These are phyloP conservation scores for Drosophila diplacantha DNA, from an alignment of 2,888 invertebrate species.

Conservation along the genomic window DNA sequence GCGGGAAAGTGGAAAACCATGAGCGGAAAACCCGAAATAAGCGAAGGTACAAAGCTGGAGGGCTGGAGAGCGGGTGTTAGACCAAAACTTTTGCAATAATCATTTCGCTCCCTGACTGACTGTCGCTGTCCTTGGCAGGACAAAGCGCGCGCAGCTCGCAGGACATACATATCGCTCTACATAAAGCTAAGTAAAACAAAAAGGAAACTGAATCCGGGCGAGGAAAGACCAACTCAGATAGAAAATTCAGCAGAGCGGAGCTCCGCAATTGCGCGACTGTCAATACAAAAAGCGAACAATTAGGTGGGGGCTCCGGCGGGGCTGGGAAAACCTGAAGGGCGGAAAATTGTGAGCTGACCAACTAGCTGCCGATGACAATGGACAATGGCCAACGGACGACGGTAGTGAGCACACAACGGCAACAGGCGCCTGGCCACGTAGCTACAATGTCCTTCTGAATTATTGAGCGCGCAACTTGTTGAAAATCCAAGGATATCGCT, in stretches of 20 bases:
- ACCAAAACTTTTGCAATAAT: conserved; percentile 66
- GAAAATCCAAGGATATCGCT: conserved; percentile 59
- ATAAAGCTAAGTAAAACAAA: conserved; percentile 43
- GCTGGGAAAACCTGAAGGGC: neutral
- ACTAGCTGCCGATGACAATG: conserved; percentile 50
- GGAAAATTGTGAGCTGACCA: conserved; percentile 22
- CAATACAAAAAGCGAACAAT: conserved; percentile 65
- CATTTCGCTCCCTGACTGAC: conserved; percentile 49
- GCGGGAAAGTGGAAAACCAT: conserved; percentile 13
- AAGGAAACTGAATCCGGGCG: conserved; percentile 21
- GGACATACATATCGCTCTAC: conserved; percentile 18
- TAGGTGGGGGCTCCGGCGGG: conserved; percentile 4
- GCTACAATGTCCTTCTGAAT: conserved; percentile 60
- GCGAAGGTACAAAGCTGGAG: conserved; percentile 40
- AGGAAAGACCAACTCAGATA: conserved; percentile 47
- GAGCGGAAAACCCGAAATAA: conserved; percentile 21
- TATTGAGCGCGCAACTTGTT: conserved; percentile 68
- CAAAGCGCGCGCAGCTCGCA: conserved; percentile 25
- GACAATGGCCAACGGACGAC: conserved; percentile 17
- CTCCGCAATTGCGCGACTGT: conserved; percentile 65
- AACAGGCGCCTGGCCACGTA: conserved; percentile 49
- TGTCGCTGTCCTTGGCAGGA: conserved; percentile 57
- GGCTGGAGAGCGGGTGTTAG: conserved; percentile 49
- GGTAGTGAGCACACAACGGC: conserved; percentile 35
- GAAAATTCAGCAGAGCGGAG: conserved; percentile 61